Conservation (phyloP, 2,797 vertebrate species). For the Lagorchestes hirsutus region DNA sequence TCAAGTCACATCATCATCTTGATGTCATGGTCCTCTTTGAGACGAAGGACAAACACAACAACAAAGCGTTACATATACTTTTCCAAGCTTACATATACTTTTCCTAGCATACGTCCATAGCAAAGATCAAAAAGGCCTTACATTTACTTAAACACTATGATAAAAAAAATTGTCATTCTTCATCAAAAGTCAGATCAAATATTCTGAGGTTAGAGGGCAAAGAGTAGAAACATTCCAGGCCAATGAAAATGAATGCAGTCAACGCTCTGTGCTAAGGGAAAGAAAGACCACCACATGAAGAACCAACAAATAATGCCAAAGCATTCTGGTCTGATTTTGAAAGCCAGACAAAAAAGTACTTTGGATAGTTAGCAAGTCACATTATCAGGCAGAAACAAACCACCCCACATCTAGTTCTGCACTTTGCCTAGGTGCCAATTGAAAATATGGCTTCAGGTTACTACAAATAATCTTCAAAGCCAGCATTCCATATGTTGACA, state of each 20-base stretch:
- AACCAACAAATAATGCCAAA: background rate
- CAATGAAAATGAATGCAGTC: conserved; percentile 20
- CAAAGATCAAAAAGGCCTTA: conserved; percentile 15
- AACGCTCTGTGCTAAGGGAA: conserved; percentile 5
- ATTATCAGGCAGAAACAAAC: background rate
- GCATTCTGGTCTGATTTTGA: background rate
- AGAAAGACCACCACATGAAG: background rate
- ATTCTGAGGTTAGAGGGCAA: no score
- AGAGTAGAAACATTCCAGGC: background rate
- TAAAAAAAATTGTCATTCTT: background rate
- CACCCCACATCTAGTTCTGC: background rate
- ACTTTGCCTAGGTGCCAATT: no score
- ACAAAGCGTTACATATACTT: background rate
- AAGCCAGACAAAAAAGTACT: conserved; percentile 30
- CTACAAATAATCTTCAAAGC: no score
- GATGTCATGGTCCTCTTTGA: no score
- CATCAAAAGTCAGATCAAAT: conserved; percentile 43
- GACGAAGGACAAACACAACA: no score
- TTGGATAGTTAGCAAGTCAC: background rate
- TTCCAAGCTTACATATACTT: background rate
- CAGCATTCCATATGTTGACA: no score
- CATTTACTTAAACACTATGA: conserved; percentile 5
- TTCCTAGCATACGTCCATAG: conserved; percentile 23
- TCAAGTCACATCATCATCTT: no score
- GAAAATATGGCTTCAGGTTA: no score